A percentile compares a stretch with the other conserved stretches of the same genome.
These are phyloP conservation scores for Porites rus DNA, from an alignment of 92 coral and sea anemone genomes.

Conservation along the genomic window DNA sequence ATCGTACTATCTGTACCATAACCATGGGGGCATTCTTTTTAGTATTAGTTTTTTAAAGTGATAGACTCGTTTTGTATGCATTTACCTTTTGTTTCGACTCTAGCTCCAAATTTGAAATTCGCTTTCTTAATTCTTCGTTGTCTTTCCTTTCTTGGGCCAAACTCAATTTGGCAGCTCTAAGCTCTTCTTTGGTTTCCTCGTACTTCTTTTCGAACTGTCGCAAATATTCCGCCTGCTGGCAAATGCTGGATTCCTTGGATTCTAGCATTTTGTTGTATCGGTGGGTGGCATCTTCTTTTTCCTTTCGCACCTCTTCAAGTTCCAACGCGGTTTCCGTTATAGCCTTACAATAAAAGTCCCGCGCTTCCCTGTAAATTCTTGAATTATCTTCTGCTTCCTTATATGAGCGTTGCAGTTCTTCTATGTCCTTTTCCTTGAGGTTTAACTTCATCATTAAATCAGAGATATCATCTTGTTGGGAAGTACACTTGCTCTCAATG, in stretches of 20 bases:
- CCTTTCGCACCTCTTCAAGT: constrained; percentile 19
- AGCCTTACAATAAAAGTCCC: constrained; percentile 22
- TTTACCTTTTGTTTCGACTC: constrained; percentile 36
- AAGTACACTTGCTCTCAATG: constrained; percentile 39
- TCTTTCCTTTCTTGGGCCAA: constrained; percentile 19
- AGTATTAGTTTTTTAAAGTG: no score
- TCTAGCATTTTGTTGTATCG: constrained; percentile 33
- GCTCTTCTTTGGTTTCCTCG: constrained; percentile 53
- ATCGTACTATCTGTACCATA: no score
- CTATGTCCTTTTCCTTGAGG: constrained; percentile 71
- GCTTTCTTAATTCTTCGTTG: constrained; percentile 33
- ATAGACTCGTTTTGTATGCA: no score
- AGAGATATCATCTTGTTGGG: constrained; percentile 48
- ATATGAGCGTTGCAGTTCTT: constrained; percentile 59
- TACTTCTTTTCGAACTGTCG: constrained; percentile 56
- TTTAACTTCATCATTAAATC: constrained; percentile 64
- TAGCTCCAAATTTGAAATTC: constrained; percentile 13
- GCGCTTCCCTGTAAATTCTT: constrained; percentile 40
- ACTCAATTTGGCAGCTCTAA: constrained; percentile 3
- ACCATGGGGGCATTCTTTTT: no score
- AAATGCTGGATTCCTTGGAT: constrained; percentile 34
- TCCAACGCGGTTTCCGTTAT: constrained; percentile 18
- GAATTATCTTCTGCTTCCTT: constrained; percentile 59
- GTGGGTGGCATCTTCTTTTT: constrained; percentile 13
- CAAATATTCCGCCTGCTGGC: constrained; percentile 43